Percentiles rank a stretch among this genome's conserved stretches.
These are phyloP conservation scores for Phocoena sinus DNA, from an alignment of 2,113 vertebrate species.

Conservation along the genomic window DNA sequence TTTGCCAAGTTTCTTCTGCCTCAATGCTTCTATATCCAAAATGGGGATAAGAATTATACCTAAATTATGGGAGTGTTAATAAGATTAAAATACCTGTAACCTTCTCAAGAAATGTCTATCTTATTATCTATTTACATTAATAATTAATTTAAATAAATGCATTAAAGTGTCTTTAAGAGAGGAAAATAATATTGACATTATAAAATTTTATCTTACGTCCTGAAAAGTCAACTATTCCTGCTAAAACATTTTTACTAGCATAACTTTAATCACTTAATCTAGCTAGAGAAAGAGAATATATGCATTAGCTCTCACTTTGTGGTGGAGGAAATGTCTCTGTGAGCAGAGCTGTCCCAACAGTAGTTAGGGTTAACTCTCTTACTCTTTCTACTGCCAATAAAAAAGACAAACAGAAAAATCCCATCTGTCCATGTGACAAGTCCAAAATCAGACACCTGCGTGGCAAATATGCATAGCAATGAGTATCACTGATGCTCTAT, in stretches of 20 bases:
- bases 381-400: neutral
- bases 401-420: conserved; percentile 52
- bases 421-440: conserved; percentile 69
- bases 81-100: neutral
- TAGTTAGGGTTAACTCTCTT: neutral
- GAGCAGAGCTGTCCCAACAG: neutral
- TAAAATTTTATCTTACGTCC: neutral
- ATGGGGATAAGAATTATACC: neutral
- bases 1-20: neutral
- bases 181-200: neutral
- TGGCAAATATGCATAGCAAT: conserved; percentile 34
- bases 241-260: neutral
- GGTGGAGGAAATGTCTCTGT: neutral
- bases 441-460: conserved; percentile 66
- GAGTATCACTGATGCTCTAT: conserved; percentile 51
- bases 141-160: neutral
- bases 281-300: neutral
- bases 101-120: neutral
- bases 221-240: neutral
- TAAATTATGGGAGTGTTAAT: neutral
- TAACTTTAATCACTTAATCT: neutral
- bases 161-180: neutral
- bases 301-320: neutral
- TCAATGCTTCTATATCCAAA: neutral
- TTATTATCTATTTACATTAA: neutral